Conservation (phyloP, 2,113 vertebrate species). For the Fukomys damarensis region DNA sequence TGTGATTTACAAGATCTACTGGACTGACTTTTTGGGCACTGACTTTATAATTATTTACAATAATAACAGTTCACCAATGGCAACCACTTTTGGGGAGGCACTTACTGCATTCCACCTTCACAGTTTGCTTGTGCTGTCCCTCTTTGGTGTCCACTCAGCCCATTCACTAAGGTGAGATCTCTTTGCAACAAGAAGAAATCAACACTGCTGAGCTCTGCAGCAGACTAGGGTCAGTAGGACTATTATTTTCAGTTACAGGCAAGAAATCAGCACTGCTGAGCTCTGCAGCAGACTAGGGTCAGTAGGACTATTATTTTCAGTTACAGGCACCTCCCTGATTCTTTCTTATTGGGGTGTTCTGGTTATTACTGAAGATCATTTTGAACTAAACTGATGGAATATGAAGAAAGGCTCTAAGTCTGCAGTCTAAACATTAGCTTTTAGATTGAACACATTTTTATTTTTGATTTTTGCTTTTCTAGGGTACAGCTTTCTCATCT, state of each 20-base stretch:
- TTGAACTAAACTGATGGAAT: constrained; percentile 10
- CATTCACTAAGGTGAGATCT: neutral
- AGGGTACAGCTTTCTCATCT: neutral
- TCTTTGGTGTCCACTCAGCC: neutral
- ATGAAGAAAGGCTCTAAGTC: neutral
- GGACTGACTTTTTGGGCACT: neutral
- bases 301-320: neutral
- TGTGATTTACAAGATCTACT: neutral
- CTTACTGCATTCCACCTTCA: neutral
- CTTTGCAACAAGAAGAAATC: neutral
- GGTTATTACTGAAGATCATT: neutral
- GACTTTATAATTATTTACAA: neutral
- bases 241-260: neutral
- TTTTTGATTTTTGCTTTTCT: neutral
- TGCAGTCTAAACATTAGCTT: neutral
- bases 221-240: neutral
- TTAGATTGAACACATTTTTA: neutral
- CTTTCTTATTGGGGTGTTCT: neutral
- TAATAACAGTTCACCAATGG: neutral
- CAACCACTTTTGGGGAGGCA: neutral
- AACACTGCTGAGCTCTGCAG: neutral
- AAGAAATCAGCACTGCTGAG: neutral
- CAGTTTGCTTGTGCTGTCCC: neutral
- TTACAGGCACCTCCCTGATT: neutral
- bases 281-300: neutral